A percentile compares a stretch with the other conserved stretches of the same genome.
Evolutionary conservation across 2,888 invertebrate genomes (phyloP).

Genomic region (Xestia ashworthii): DNA sequence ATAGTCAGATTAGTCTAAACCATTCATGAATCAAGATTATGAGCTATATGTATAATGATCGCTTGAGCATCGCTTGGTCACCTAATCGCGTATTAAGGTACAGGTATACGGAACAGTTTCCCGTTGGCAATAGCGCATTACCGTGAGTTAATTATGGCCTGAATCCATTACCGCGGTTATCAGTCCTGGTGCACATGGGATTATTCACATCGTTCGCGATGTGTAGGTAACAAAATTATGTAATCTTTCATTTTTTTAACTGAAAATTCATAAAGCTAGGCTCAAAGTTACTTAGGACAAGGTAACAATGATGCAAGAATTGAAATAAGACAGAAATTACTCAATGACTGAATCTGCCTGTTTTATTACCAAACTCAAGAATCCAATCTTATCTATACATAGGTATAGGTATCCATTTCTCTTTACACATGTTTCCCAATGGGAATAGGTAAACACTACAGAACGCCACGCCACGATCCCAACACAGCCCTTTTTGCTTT

Average conservation of each 20-base stretch:
- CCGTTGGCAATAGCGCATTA: slow-evolving; percentile 41
- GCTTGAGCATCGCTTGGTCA: too few species aligned
- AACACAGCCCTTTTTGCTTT: not conserved
- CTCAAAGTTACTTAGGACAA: not conserved
- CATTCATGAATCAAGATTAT: not conserved
- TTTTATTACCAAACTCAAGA: not conserved
- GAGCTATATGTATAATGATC: not conserved
- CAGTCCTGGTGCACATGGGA: slow-evolving; percentile 1
- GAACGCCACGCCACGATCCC: not conserved
- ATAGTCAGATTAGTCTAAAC: not conserved
- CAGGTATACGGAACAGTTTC: slow-evolving; percentile 2
- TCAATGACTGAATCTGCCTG: not conserved
- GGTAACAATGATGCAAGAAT: too few species aligned
- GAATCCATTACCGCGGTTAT: slow-evolving; percentile 37
- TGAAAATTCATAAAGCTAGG: not conserved
- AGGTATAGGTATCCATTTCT: not conserved
- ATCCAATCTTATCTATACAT: not conserved
- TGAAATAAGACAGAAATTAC: too few species aligned
- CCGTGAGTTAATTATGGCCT: slow-evolving; percentile 40
- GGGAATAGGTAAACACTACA: not conserved
- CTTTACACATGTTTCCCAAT: too few species aligned
- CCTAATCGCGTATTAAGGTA: not conserved
- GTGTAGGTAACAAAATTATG: not conserved
- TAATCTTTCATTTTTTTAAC: not conserved
- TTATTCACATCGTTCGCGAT: slow-evolving; percentile 15